Evolutionary conservation across 2,888 invertebrate species (phyloP).

Genomic region (Agrotis ipsilon): DNA sequence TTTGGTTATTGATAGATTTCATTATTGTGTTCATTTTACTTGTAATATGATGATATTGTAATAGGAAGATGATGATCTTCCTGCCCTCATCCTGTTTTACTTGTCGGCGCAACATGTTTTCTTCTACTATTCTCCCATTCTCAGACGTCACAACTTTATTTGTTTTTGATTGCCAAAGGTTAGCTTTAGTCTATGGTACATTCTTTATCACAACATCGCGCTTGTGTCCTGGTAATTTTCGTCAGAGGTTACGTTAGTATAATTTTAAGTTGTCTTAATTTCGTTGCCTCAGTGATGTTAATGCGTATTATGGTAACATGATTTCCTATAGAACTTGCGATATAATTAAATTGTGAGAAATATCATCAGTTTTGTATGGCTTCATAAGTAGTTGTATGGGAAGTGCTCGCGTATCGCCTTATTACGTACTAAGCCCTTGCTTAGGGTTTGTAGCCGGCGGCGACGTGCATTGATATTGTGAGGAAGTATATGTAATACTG

Average conservation of each 20-base stretch:
- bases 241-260: neutral
- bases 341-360: constrained; percentile 60
- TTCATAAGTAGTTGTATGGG: constrained; percentile 52
- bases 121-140: too few species aligned
- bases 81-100: too few species aligned
- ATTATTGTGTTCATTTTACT: too few species aligned
- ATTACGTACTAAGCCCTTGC: constrained; percentile 42
- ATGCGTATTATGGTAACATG: constrained; percentile 31
- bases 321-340: constrained; percentile 44
- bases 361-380: constrained; percentile 50
- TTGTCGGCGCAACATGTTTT: too few species aligned
- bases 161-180: too few species aligned
- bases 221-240: too few species aligned
- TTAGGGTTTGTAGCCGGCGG: constrained; percentile 18
- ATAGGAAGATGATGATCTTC: too few species aligned
- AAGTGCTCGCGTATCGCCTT: constrained; percentile 48
- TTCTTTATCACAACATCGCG: too few species aligned
- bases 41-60: neutral
- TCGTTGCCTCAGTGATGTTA: neutral
- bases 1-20: neutral
- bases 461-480: neutral
- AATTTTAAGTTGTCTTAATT: neutral
- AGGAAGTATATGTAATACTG: too few species aligned
- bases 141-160: too few species aligned
- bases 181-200: too few species aligned